These are phyloP conservation scores for Automeris io DNA, from an alignment of 2,888 invertebrate genomes.

Conservation along the genomic window DNA sequence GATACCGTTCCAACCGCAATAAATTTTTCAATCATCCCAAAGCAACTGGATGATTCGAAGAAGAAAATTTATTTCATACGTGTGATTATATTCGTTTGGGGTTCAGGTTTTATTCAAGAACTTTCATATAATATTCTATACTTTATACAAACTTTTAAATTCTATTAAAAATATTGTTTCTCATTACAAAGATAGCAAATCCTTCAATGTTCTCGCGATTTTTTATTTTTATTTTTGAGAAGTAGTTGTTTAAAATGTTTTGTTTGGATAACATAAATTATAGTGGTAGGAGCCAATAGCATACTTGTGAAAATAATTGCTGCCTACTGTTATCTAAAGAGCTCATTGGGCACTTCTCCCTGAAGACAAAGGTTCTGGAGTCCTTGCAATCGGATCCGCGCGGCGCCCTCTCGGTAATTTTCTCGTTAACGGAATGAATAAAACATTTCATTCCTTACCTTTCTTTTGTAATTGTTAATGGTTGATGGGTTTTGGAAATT, in stretches of 20 bases:
- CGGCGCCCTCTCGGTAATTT: slow-evolving; percentile 72
- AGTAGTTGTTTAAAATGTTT: not conserved
- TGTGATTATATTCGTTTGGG: slow-evolving; percentile 20
- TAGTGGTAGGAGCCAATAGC: slow-evolving; percentile 14
- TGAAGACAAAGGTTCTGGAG: slow-evolving; percentile 66
- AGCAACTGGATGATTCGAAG: slow-evolving; percentile 18
- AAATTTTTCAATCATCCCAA: slow-evolving; percentile 33
- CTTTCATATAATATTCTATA: not conserved
- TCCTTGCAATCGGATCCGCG: slow-evolving; percentile 72
- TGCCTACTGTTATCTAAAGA: slow-evolving; percentile 52
- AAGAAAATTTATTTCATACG: slow-evolving; percentile 21
- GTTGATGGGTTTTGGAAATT: slow-evolving; percentile 71
- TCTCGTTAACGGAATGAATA: slow-evolving; percentile 76
- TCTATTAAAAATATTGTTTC: too few relatives aligned
- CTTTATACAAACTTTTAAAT: too few relatives aligned
- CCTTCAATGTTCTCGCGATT: too few relatives aligned
- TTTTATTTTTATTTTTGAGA: not conserved
- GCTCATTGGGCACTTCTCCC: slow-evolving; percentile 66
- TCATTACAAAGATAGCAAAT: too few relatives aligned
- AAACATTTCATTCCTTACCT: slow-evolving; percentile 75
- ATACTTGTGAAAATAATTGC: slow-evolving; percentile 58
- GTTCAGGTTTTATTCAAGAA: not conserved
- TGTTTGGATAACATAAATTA: not conserved
- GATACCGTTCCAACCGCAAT: slow-evolving; percentile 26
- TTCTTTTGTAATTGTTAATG: slow-evolving; percentile 76